Percentiles rank a stretch among this genome's conserved stretches.
These are phyloP conservation scores for Suillia variegata DNA, from an alignment of 2,888 invertebrate species.

Conservation along the genomic window DNA sequence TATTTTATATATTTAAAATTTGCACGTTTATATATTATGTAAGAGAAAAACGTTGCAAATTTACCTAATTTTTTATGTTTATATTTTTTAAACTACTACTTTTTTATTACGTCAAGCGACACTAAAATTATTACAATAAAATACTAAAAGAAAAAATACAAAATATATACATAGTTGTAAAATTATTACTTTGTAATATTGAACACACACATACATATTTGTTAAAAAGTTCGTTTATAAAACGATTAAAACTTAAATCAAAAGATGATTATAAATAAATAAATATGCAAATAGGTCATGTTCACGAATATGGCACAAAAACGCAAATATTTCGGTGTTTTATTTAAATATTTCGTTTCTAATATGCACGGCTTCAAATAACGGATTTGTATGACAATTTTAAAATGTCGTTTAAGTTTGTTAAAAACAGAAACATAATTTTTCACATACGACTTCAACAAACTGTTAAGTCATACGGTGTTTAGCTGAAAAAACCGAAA, in stretches of 20 bases:
- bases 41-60: constrained; percentile 17
- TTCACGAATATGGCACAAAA: background rate
- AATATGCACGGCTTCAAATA: background rate
- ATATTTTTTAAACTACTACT: constrained; percentile 16
- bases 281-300: background rate
- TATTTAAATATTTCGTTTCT: background rate
- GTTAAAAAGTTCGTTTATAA: background rate
- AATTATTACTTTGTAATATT: constrained; percentile 11
- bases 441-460: too few species aligned
- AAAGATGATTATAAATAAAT: background rate
- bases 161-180: constrained; percentile 17
- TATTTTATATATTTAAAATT: constrained; percentile 19
- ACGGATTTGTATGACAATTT: background rate
- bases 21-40: constrained; percentile 20
- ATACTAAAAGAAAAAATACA: too few species aligned
- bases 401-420: too few species aligned
- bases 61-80: constrained; percentile 12
- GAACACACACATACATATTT: background rate
- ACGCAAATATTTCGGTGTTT: background rate
- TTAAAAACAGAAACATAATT: too few species aligned
- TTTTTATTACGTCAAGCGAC: constrained; percentile 7
- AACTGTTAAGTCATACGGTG: too few species aligned
- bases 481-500: too few species aligned
- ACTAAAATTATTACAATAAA: too few species aligned
- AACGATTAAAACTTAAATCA: background rate